Evolutionary conservation across 2,797 vertebrate species (phyloP), one percentile per base, ranked within the genome.

Genomic region (Karalla daura): DNA sequence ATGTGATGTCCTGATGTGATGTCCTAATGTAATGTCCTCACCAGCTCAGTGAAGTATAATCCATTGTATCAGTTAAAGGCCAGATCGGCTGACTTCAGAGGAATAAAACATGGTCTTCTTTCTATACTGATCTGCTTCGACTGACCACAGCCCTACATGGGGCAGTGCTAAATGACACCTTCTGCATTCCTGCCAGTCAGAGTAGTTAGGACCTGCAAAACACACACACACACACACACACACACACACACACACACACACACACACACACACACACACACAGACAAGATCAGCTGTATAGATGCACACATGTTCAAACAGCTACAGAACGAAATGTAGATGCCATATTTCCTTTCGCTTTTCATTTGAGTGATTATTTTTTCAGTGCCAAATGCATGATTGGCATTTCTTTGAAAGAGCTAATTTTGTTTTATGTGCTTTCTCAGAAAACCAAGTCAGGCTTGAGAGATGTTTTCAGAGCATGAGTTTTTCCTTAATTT

Each of bases 361-460:
- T n/a, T 41, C 5, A 41, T 9, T 27, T 75, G 66, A 71, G 72
- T 55, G 53, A 67, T 76, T 74, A 74, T 64, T n/a, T 61, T 87
- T 81, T n/a, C 62, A 65, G 4, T 58, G 45, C 30, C 0, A 5
- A 18, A 64, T 40, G 18, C 25, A 71, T 74, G 82, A 78, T 61
- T 84, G 84, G 44, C 81, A 78, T 69, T 46, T 84, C 74, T 80
- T 88, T 86, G 86, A 86, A 81, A 46, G 30, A 44, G 70, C 59
- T 67, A n/a, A n/a, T n/a, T n/a, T n/a, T n/a, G n/a, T 61, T 28
- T 60, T 28, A 54, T 36, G 11, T 20, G 30, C 66, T 43, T 20
- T 59, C 61, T n/a, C n/a, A n/a, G 21, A 21, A 32, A 49, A 46
- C 70, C 80, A 62, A 72, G 63, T 76, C 74, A 68, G 39, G 60